Evolutionary conservation across 2,888 invertebrate species (phyloP).

Genomic region (Catocala nupta): DNA sequence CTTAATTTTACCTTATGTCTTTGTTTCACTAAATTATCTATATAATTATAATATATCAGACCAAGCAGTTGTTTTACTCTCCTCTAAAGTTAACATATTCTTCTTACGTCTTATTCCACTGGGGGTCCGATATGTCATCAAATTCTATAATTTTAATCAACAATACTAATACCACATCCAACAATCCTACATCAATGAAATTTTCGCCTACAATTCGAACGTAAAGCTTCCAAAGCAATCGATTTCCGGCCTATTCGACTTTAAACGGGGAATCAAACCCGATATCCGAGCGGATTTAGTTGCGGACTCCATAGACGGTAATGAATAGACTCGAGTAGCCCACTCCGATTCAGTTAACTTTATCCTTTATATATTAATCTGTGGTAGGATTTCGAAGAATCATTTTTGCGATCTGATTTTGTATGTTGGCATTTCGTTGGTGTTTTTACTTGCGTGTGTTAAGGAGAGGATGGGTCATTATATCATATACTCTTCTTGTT

Average conservation of each 20-base stretch:
- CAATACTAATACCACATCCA: conserved; percentile 25
- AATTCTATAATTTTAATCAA: neutral
- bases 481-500: too few species aligned
- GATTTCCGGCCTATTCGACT: conserved; percentile 87
- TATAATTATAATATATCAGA: too few species aligned
- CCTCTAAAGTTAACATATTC: too few species aligned
- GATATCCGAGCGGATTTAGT: conserved; percentile 83
- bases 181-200: conserved; percentile 22
- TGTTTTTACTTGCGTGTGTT: neutral
- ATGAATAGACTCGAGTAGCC: conserved; percentile 75
- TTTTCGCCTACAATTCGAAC: conserved; percentile 70
- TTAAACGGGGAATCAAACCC: conserved; percentile 85
- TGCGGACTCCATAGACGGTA: conserved; percentile 77
- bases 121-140: too few species aligned
- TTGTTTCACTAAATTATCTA: too few species aligned
- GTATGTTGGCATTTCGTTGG: neutral
- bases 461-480: neutral
- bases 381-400: conserved; percentile 30
- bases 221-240: conserved; percentile 82
- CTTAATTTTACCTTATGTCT: too few species aligned
- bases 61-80: too few species aligned
- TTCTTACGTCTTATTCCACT: too few species aligned
- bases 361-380: conserved; percentile 49
- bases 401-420: neutral
- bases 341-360: conserved; percentile 64